Evolutionary conservation across 2,113 vertebrate species (phyloP).

Genomic region (Takifugu flavidus): DNA sequence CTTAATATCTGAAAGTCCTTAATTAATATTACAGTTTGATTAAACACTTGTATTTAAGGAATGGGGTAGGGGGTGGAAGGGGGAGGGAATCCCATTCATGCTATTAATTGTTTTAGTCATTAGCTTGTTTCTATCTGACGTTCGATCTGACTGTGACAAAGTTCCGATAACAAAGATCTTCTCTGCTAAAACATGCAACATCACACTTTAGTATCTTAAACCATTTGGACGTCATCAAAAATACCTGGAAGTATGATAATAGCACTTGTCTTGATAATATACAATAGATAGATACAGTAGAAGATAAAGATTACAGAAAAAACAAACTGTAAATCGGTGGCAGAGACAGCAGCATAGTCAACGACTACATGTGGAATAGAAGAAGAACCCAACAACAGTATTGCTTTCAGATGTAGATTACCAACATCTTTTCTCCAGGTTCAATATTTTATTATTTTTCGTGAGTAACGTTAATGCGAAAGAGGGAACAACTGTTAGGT

Average conservation of each 20-base stretch:
- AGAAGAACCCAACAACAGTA: neutral
- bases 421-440: neutral
- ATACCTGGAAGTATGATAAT: too few species aligned
- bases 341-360: neutral
- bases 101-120: constrained; percentile 57
- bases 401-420: neutral
- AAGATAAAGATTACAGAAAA: too few species aligned
- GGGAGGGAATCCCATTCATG: constrained; percentile 36
- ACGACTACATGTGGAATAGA: neutral
- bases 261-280: too few species aligned
- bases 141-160: constrained; percentile 30
- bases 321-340: neutral
- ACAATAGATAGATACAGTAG: too few species aligned
- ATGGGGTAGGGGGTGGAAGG: constrained; percentile 37
- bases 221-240: too few species aligned
- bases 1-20: constrained; percentile 63
- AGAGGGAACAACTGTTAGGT: constrained; percentile 5
- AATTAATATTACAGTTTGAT: constrained; percentile 75
- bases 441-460: neutral
- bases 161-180: constrained; percentile 7
- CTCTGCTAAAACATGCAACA: neutral
- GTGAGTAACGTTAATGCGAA: neutral
- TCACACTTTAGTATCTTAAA: too few species aligned
- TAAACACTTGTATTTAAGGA: constrained; percentile 76
- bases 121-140: constrained; percentile 41